These are phyloP conservation scores for Erpobdella octoculata DNA, from an alignment of 2,888 invertebrate species.

Conservation along the genomic window DNA sequence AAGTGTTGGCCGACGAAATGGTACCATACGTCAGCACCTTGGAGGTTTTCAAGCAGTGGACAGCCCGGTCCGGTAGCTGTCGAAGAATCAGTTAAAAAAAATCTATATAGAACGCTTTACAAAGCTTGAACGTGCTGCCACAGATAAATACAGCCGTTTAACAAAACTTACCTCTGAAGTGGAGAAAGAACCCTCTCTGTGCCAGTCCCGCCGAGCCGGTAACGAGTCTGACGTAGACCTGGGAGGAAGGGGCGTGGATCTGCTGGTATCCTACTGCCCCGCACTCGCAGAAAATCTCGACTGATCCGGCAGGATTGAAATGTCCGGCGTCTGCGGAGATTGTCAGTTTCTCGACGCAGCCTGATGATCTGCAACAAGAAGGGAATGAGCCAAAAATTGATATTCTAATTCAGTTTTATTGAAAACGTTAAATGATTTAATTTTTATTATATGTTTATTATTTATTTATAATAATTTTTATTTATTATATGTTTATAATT, in stretches of 20 bases:
- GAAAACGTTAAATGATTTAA: neutral
- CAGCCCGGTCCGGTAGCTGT: conserved; percentile 34
- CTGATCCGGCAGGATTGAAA: neutral
- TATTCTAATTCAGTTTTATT: neutral
- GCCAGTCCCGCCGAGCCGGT: conserved; percentile 34
- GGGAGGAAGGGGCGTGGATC: conserved; percentile 21
- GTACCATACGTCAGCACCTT: conserved; percentile 28
- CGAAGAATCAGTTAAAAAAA: too few species aligned
- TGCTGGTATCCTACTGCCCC: conserved; percentile 35
- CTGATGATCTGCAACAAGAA: neutral
- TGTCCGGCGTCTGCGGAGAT: conserved; percentile 28
- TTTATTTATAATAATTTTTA: neutral
- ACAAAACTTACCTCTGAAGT: conserved; percentile 33
- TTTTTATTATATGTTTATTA: neutral
- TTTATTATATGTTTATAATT: neutral
- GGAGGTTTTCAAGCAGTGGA: conserved; percentile 24
- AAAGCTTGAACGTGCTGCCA: neutral
- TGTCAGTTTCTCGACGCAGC: conserved; percentile 34
- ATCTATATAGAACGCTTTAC: too few species aligned
- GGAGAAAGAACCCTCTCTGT: conserved; percentile 36
- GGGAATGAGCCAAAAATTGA: too few species aligned
- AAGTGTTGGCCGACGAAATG: conserved; percentile 29
- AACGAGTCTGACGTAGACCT: conserved; percentile 32
- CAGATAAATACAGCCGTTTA: too few species aligned
- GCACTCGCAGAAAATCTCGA: conserved; percentile 35